These are phyloP conservation scores for Gobio gobio DNA, from an alignment of 2,113 vertebrate genomes.

Conservation along the genomic window DNA sequence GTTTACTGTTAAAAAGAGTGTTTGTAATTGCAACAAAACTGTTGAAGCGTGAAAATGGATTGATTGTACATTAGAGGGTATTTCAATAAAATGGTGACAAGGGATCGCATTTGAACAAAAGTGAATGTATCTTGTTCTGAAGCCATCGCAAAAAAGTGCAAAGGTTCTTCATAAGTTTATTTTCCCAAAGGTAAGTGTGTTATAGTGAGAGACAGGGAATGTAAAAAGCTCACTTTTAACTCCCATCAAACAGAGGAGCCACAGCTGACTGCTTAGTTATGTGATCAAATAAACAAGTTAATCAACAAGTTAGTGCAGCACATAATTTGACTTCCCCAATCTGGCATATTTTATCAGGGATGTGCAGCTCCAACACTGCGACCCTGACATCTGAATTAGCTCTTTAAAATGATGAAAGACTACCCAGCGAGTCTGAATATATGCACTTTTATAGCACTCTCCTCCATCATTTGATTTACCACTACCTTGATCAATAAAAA, in stretches of 20 bases:
- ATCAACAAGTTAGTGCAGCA: neutral
- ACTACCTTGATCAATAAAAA: neutral
- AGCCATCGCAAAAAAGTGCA: neutral
- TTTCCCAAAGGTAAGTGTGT: slow-evolving; percentile 34
- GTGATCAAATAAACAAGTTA: slow-evolving; percentile 1
- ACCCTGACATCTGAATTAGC: neutral
- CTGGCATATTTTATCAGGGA: slow-evolving; percentile 7
- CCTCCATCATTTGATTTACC: neutral
- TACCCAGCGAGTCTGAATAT: neutral
- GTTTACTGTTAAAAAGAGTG: slow-evolving; percentile 18
- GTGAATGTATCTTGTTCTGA: neutral
- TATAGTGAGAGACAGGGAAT: slow-evolving; percentile 43
- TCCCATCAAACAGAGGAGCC: slow-evolving; percentile 33
- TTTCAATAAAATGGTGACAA: neutral
- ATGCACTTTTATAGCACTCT: neutral
- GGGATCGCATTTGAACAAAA: neutral
- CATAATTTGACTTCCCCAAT: neutral
- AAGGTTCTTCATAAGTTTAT: neutral
- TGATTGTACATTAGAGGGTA: neutral
- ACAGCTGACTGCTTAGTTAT: neutral
- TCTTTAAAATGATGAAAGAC: slow-evolving; percentile 1
- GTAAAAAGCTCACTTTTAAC: slow-evolving; percentile 50
- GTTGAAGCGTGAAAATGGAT: slow-evolving; percentile 1
- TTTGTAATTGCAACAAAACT: slow-evolving; percentile 12
- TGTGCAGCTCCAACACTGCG: neutral